Conservation (phyloP, 2,113 vertebrate species). For the Hippocampus guttulatus region DNA sequence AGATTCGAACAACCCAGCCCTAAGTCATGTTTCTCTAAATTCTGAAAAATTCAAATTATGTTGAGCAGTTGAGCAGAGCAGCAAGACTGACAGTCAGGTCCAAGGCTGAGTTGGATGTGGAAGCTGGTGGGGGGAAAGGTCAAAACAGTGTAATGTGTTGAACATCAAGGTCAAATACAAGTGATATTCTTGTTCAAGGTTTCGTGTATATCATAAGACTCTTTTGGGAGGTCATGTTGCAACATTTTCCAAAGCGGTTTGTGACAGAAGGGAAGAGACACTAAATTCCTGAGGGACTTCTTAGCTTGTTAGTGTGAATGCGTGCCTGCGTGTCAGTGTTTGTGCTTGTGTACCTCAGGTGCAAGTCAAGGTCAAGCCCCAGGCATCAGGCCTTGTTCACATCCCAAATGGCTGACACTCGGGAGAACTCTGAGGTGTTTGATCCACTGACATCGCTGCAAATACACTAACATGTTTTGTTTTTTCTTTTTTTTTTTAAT, state of each 20-base stretch:
- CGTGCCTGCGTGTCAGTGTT: constrained; percentile 6
- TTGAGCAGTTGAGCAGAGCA: too few relatives aligned
- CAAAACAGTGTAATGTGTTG: neutral
- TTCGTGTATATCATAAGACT: neutral
- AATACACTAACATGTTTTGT: constrained; percentile 47
- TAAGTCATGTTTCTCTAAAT: too few relatives aligned
- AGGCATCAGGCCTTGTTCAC: constrained; percentile 16
- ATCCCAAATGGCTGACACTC: constrained; percentile 30
- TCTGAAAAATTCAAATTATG: too few relatives aligned
- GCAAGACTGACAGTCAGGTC: too few relatives aligned
- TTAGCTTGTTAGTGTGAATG: constrained; percentile 16
- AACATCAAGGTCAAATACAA: neutral
- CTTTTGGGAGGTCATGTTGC: constrained; percentile 30
- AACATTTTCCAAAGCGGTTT: constrained; percentile 30
- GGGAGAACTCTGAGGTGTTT: constrained; percentile 20
- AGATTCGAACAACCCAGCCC: too few relatives aligned
- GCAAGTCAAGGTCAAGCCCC: constrained; percentile 22
- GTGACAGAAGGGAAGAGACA: constrained; percentile 5
- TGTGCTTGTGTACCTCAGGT: constrained; percentile 14
- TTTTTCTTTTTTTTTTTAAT: constrained; percentile 55
- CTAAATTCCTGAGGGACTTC: constrained; percentile 32
- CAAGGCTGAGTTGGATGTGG: neutral
- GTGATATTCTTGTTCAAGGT: neutral
- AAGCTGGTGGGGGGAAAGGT: neutral
- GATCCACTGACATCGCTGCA: constrained; percentile 34